Evolutionary conservation across 2,888 invertebrate genomes (phyloP), one percentile per base, ranked within the genome.

Genomic region (Zhengitettix transpicula): DNA sequence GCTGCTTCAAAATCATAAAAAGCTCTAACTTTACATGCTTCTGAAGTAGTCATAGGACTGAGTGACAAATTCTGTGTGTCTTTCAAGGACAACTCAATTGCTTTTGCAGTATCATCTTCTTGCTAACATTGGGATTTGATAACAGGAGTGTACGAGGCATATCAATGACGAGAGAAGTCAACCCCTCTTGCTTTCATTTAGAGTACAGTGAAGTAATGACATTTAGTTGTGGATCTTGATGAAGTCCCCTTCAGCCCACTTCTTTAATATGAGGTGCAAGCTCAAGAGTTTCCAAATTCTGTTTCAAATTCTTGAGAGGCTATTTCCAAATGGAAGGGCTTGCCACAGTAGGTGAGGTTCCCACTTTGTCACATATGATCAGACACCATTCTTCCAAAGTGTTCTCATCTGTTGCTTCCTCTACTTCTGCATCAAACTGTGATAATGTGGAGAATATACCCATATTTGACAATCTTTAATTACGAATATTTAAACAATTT

Each of bases 1-100:
- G 91, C 98, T 9, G 98, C 99, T 74, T 98, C 98, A 76, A 99
- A 99, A 75, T 99, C 99, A 74, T 99, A 99, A 58, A 99, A 77
- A 58, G 97, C 98, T 68, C 95, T 81, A 17, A 95, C 96, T 78
- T 90, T 89, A 61, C 85, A 75, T 9, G 78, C 76, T 65, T 85
- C 82, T 61, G 69, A 69, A 1, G 71, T 65, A 47, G 71, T 67
- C 1, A 71, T 65, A 52, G 70, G 67, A 63, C 70, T 64, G 66
- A 73, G 62, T 1, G 71, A 70, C 1, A 72, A 78, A 44, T 73
- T 72, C 66, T 81, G 81, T 59, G 74, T 75, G 68, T 93, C 94
- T 71, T 90, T 86, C 65, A 96, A 75, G 2, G 94, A 95, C 62
- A 94, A 76, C 71, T 91, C 92, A 69, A 96, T 95, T 57, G 94